These are phyloP conservation scores for Lutjanus erythropterus DNA, from an alignment of 2,113 vertebrate genomes.

Conservation along the genomic window DNA sequence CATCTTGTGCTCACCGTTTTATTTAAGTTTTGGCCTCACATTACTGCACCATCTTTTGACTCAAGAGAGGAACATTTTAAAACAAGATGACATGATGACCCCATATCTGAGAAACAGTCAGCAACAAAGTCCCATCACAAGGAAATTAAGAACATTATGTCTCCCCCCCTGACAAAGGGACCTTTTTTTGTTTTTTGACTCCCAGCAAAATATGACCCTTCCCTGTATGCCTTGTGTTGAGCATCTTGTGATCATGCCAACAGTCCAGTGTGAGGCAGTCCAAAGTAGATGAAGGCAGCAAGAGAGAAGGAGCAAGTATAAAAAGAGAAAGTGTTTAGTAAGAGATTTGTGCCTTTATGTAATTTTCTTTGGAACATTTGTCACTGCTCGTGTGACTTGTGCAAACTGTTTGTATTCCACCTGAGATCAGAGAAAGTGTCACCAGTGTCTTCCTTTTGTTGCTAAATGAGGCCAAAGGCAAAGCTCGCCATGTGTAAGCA, in stretches of 20 bases:
- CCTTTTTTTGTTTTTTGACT: constrained; percentile 69
- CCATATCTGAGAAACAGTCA: constrained; percentile 43
- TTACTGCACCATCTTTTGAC: neutral
- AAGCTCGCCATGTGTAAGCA: constrained; percentile 70
- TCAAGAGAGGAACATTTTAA: constrained; percentile 43
- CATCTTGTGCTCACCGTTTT: constrained; percentile 15
- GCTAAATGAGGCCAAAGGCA: constrained; percentile 71
- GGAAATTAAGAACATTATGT: constrained; percentile 56
- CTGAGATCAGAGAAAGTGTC: constrained; percentile 77
- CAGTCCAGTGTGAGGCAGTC: constrained; percentile 34
- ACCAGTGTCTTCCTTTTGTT: constrained; percentile 48
- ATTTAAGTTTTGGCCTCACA: neutral
- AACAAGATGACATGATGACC: constrained; percentile 10
- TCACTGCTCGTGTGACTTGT: constrained; percentile 72
- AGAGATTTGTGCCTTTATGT: constrained; percentile 38
- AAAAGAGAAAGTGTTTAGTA: constrained; percentile 35
- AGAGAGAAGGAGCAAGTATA: constrained; percentile 31
- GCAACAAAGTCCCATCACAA: constrained; percentile 43
- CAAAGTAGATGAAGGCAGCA: constrained; percentile 57
- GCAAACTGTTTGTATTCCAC: constrained; percentile 69
- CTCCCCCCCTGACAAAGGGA: constrained; percentile 58
- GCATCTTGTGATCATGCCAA: constrained; percentile 73
- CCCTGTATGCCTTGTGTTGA: constrained; percentile 55
- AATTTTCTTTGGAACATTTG: constrained; percentile 65
- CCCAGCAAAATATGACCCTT: constrained; percentile 63